These are phyloP conservation scores for Triplophysa bombifrons DNA, from an alignment of 2,797 vertebrate species.

Conservation along the genomic window DNA sequence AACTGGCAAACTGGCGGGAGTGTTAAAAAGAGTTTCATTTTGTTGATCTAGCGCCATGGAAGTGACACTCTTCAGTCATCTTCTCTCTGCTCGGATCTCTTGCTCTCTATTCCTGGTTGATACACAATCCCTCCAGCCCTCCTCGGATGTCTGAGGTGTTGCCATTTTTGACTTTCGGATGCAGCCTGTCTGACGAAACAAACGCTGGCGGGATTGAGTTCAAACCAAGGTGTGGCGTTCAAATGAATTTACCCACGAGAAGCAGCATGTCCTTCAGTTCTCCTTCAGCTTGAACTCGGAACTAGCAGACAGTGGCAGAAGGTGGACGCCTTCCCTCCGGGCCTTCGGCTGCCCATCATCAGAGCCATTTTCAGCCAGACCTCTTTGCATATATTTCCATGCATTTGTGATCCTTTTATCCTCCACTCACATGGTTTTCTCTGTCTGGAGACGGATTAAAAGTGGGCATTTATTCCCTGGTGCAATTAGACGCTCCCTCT, in stretches of 20 bases:
- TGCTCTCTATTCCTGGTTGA: conserved; percentile 21
- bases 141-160: conserved; percentile 37
- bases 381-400: conserved; percentile 79
- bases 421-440: conserved; percentile 49
- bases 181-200: conserved; percentile 14
- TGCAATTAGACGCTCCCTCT: conserved; percentile 38
- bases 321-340: conserved; percentile 44
- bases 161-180: conserved; percentile 39
- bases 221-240: conserved; percentile 4
- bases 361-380: conserved; percentile 66
- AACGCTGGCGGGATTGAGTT: conserved; percentile 14
- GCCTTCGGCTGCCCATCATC: conserved; percentile 50
- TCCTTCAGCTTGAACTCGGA: conserved; percentile 33
- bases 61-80: background rate
- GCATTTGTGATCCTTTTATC: conserved; percentile 69
- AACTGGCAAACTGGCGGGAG: background rate
- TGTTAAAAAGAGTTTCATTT: background rate
- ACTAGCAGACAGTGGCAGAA: conserved; percentile 20
- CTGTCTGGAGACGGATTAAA: conserved; percentile 36
- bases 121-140: background rate
- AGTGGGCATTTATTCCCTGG: conserved; percentile 55
- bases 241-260: background rate
- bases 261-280: conserved; percentile 26
- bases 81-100: conserved; percentile 26
- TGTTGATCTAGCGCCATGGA: background rate